Evolutionary conservation across 2,113 vertebrate species (phyloP).

Genomic region (Megaceryle maxima): DNA sequence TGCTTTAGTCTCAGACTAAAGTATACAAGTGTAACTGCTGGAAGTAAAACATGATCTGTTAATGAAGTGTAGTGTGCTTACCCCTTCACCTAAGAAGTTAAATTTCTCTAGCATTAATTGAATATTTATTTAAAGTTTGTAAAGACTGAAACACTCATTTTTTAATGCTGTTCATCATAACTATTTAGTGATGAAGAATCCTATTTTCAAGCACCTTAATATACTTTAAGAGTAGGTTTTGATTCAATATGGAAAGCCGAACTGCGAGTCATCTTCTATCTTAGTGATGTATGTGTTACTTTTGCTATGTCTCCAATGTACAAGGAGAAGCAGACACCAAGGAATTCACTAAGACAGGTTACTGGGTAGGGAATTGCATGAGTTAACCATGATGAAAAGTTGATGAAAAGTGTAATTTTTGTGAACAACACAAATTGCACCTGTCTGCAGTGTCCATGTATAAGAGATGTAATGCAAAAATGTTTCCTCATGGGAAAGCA

Average conservation of each 20-base stretch:
- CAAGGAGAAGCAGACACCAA: background rate
- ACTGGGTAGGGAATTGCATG: background rate
- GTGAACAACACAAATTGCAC: background rate
- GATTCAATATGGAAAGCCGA: background rate
- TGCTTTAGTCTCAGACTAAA: background rate
- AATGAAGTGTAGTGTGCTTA: background rate
- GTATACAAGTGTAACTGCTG: background rate
- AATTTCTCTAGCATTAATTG: background rate
- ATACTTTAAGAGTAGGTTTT: background rate
- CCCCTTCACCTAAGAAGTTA: background rate
- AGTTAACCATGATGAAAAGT: background rate
- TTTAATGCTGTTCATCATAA: background rate
- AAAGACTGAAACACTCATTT: background rate
- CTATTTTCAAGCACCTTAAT: background rate
- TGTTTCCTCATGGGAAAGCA: background rate
- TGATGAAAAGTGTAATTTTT: background rate
- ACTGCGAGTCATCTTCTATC: background rate
- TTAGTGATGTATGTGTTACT: background rate
- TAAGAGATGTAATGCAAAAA: background rate
- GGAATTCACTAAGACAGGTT: background rate
- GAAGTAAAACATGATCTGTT: background rate
- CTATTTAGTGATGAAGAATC: background rate
- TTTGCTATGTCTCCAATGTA: background rate
- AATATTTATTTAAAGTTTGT: background rate
- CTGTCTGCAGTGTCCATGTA: rapidly evolving